Conservation (phyloP, 2,888 invertebrate genomes). For the Saturnia japonica region DNA sequence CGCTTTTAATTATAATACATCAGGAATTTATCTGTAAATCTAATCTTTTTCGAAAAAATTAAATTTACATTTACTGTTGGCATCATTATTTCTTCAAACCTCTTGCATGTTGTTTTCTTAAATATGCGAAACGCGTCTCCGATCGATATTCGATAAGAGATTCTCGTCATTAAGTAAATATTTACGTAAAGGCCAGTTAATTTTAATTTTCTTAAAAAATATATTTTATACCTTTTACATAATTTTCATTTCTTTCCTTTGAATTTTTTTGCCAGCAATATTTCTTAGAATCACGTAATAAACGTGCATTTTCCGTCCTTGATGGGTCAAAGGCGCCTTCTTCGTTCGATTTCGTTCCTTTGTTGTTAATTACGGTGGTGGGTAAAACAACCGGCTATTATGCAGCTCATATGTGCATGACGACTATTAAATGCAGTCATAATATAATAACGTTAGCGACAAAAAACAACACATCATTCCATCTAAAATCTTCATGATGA, state of each 20-base stretch:
- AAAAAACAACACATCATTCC: conserved; percentile 55
- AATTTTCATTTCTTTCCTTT: no score
- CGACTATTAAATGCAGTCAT: conserved; percentile 58
- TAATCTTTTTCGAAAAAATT: not conserved
- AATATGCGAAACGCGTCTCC: conserved; percentile 41
- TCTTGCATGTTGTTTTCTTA: not conserved
- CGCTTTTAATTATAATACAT: not conserved
- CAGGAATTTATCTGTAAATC: not conserved
- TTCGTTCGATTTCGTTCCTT: conserved; percentile 40
- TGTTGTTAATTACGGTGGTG: conserved; percentile 63
- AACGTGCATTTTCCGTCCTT: conserved; percentile 52
- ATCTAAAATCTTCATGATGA: conserved; percentile 36
- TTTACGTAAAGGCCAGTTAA: conserved; percentile 65
- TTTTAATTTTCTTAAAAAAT: conserved; percentile 22
- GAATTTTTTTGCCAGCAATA: conserved; percentile 47
- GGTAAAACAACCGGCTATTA: conserved; percentile 65
- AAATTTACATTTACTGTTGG: conserved; percentile 10
- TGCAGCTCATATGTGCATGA: conserved; percentile 59
- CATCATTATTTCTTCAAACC: conserved; percentile 4
- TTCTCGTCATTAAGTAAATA: conserved; percentile 53
- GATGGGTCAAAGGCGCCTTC: conserved; percentile 51
- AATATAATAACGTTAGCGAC: conserved; percentile 50
- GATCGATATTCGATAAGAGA: conserved; percentile 60
- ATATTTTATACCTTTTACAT: no score
- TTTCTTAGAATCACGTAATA: conserved; percentile 60